Evolutionary conservation across 2,888 invertebrate genomes (phyloP), one percentile per base, ranked within the genome.

Genomic region (Schizaphis graminum): DNA sequence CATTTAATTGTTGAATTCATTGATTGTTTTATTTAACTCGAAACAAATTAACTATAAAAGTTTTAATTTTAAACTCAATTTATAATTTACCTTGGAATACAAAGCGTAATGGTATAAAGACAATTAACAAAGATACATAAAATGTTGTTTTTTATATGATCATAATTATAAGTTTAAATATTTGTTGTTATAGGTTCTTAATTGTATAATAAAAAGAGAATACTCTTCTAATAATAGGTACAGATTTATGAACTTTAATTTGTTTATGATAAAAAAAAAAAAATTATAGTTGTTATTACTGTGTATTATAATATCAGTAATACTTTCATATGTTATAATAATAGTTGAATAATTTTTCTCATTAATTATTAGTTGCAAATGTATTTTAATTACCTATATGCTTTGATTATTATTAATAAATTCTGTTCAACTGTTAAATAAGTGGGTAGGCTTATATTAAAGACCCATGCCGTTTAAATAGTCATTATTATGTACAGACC

Each of bases 21-120:
- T 56, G 91, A 91, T 91, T 91, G 56, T 91, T 91, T 91, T n/a
- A n/a, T 86, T 91, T n/a, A 24, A 85, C 21, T 57, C 44, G 57
- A 56, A 85, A 44, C 53, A n/a, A 57, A 85, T 91, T 49, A 77
- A 91, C 67, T 67, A 91, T 28, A 41, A 56, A 91, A 56, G 84
- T 91, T 91, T 44, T 56, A 56, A 90, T 47, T 90, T 77, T 35
- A 35, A 77, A 77, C 35, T 35, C 21, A 77, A 77, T 77, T 77
- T 47, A 53, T 53, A 53, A 90, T 90, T 21, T 90, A 90, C 21
- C 49, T 77, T 56, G 21, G 10, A 41, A 11, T 35, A 44, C 28
- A 56, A 85, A 77, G 56, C 21, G 35, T 53, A 49, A 41, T n/a
- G 26, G 61, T 61, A 7, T 35, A 35, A n/a, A 85, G 21, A 47